A percentile compares a stretch with the other conserved stretches of the same genome.
Conservation (phyloP, 2,113 vertebrate genomes). For the Cyanocitta stelleri region DNA sequence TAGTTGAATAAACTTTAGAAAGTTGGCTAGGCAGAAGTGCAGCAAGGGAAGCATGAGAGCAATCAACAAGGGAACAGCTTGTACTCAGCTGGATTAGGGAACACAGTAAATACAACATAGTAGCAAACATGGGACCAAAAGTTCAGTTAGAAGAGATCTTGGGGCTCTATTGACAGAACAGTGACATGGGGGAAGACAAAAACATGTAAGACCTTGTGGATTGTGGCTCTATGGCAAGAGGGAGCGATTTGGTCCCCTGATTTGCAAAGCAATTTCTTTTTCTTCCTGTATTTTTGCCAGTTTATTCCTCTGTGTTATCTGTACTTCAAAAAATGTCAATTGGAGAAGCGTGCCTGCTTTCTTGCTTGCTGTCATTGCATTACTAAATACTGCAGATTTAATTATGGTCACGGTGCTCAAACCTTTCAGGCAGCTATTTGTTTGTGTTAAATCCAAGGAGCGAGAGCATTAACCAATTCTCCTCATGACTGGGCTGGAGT, state of each 20-base stretch:
- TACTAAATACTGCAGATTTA: conserved; percentile 39
- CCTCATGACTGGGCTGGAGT: background rate
- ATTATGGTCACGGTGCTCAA: conserved; percentile 6
- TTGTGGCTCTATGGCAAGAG: background rate
- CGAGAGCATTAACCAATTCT: conserved; percentile 6
- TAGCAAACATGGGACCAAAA: background rate
- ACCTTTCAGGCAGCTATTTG: conserved; percentile 23
- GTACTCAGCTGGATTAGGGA: background rate
- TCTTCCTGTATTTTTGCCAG: background rate
- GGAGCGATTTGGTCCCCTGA: background rate
- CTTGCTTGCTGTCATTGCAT: background rate
- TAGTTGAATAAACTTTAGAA: background rate
- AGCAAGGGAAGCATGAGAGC: background rate
- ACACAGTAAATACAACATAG: background rate
- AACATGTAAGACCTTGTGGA: background rate
- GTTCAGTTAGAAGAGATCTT: background rate
- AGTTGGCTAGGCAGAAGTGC: background rate
- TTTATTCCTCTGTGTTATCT: background rate
- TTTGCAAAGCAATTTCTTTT: background rate
- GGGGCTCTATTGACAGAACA: background rate
- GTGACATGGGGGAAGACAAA: background rate
- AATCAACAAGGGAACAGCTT: background rate
- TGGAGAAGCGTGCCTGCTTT: background rate
- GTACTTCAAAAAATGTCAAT: background rate
- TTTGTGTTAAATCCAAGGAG: conserved; percentile 11